Base-by-base conservation (phyloP, 2,113 vertebrate species). In the Ellobius talpinus region DNA sequence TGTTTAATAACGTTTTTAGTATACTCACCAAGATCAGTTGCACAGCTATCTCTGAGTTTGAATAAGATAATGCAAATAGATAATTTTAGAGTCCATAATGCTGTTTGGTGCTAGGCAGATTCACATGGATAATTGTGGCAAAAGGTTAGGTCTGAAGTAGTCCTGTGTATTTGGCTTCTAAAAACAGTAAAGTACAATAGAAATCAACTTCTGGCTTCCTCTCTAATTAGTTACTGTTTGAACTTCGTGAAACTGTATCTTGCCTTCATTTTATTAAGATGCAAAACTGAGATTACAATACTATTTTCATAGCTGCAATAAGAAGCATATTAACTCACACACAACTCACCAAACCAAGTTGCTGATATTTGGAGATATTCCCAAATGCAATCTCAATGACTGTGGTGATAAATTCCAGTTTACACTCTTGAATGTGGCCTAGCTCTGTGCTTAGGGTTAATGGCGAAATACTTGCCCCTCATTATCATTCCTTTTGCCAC, bases 331-430 rank as follows among this genome's bases (percentile, higher is more conserved):
- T 50, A 87, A 23, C 24, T 96, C 77, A 84, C n/a, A 81, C 36
- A 50, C 23, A 39, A 72, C 79, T 16, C 23, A 70, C 63, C 61
- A 70, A 26, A 36, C 36, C 52, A 31, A 84, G n/a, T 76, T 82
- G 31, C 26, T 76, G 61, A 84, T 11, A 87, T 36, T 96, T 90
- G 45, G 47, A 87, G 33, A 73, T 66, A 45, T 23, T 94, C 58
- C 61, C 58, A 82, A 85, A 58, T 9, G n/a, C 31, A 58, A 11
- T 87, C 29, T 33, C 24, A 14, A 3, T 58, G 87, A 21, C 55
- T 82, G 5, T 86, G 11, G 45, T 94, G 78, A 86, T 77, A 91
- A 87, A 87, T 85, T 93, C 31, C 66, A 55, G 61, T 93, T 92
- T 29, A 47, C 63, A 73, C 68, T 95, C 33, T 73, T 94, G 13